Conservation (phyloP, 1,140 invertebrate genomes). For the Cotesia typhae region DNA sequence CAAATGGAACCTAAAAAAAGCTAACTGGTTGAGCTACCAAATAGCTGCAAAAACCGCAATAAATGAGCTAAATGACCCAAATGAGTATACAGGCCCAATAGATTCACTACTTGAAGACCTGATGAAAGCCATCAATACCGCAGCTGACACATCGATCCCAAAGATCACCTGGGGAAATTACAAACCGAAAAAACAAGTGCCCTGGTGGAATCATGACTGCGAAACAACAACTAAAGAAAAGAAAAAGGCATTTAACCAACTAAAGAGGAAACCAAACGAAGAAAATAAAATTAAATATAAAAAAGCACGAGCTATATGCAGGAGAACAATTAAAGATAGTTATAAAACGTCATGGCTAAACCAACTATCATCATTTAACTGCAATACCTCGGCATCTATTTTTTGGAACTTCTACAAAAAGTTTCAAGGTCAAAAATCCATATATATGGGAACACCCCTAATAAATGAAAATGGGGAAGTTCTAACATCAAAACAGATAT, state of each 20-base stretch:
- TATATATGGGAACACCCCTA: too few relatives aligned
- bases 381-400: too few relatives aligned
- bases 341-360: too few relatives aligned
- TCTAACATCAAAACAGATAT: too few relatives aligned
- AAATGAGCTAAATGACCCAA: too few relatives aligned
- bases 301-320: constrained; percentile 39
- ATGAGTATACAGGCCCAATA: constrained; percentile 14
- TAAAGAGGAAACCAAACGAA: constrained; percentile 45
- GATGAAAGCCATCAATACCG: constrained; percentile 41
- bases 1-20: constrained; percentile 48
- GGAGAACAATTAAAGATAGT: too few relatives aligned
- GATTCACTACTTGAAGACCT: constrained; percentile 42
- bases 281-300: constrained; percentile 44
- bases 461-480: too few relatives aligned
- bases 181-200: constrained; percentile 40
- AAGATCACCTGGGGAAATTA: constrained; percentile 37
- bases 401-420: too few relatives aligned
- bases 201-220: constrained; percentile 55
- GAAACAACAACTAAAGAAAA: constrained; percentile 43
- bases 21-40: constrained; percentile 44
- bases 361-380: too few relatives aligned
- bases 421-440: too few relatives aligned
- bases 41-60: neutral
- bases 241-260: constrained; percentile 47
- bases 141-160: constrained; percentile 45